phyloP scores from a whole-genome alignment of 2,797 vertebrate genomes.

The Chelonia mydas region DNA sequence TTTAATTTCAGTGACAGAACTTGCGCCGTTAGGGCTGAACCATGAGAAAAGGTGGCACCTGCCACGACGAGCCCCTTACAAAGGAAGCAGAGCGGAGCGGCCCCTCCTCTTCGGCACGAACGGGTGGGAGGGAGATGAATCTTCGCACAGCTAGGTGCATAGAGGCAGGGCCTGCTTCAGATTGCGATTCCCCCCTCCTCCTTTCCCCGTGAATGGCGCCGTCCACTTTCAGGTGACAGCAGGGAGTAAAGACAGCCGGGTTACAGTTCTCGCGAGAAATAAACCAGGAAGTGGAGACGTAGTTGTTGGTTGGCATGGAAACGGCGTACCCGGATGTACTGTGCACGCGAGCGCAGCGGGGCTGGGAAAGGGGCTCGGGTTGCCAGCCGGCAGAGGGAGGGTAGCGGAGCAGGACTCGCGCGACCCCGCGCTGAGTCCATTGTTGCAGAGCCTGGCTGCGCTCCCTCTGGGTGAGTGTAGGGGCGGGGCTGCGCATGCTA shows the following conservation, averaged over 20 bases:
- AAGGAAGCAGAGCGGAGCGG: too few relatives aligned
- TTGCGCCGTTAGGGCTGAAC: neutral
- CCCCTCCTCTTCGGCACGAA: neutral
- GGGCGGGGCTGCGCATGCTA: too few relatives aligned
- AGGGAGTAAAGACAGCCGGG: neutral
- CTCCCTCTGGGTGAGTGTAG: neutral
- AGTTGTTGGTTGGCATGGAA: conserved; percentile 41
- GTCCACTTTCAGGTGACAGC: accelerated
- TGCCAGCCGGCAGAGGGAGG: too few relatives aligned
- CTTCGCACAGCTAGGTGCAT: neutral
- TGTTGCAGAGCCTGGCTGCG: too few relatives aligned
- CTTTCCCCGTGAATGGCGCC: neutral
- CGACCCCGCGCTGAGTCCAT: neutral
- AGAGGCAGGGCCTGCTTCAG: neutral
- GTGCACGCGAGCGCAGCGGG: neutral
- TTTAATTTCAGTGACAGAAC: neutral
- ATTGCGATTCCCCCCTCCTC: neutral
- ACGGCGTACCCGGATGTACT: neutral
- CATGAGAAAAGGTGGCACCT: neutral
- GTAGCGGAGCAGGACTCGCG: neutral
- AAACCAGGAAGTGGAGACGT: neutral
- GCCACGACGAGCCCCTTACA: neutral
- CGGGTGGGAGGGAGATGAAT: neutral
- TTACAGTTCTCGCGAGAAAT: neutral
- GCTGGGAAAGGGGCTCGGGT: neutral